A percentile compares a stretch with the other conserved stretches of the same genome.
phyloP scores from a whole-genome alignment of 2,888 invertebrate species.

The Boloria selene region DNA sequence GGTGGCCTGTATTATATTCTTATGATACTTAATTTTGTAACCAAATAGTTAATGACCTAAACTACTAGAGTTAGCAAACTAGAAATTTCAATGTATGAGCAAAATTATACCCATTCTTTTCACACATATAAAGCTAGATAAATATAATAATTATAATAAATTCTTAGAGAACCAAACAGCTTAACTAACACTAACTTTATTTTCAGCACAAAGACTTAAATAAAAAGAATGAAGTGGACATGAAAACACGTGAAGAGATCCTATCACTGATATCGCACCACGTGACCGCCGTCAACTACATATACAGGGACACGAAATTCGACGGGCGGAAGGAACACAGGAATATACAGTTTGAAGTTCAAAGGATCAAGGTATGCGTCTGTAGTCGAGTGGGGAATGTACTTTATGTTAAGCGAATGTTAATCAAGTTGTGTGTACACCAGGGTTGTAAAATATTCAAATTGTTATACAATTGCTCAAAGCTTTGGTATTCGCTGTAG shows the following conservation, averaged over 20 bases:
- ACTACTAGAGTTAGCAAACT: too few relatives aligned
- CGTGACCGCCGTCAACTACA: slow-evolving; percentile 98
- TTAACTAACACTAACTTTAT: not conserved
- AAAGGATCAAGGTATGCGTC: slow-evolving; percentile 79
- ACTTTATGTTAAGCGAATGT: not conserved
- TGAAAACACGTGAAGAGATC: slow-evolving; percentile 98
- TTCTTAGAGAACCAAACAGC: not conserved
- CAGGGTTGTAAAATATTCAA: not conserved
- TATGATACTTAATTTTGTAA: too few relatives aligned
- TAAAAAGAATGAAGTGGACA: slow-evolving; percentile 86
- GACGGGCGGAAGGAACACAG: slow-evolving; percentile 94
- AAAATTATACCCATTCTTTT: too few relatives aligned
- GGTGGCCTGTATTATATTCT: too few relatives aligned
- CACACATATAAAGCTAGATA: too few relatives aligned
- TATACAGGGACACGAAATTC: slow-evolving; percentile 97
- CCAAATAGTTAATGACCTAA: too few relatives aligned
- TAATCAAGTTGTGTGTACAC: not conserved
- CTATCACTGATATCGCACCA: slow-evolving; percentile 98
- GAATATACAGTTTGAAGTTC: slow-evolving; percentile 98
- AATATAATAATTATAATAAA: not conserved
- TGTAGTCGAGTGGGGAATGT: not conserved
- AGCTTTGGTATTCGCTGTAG: not conserved
- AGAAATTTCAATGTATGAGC: too few relatives aligned
- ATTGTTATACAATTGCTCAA: not conserved
- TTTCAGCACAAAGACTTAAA: slow-evolving; percentile 87